These are phyloP conservation scores for Ataeniobius toweri DNA, from an alignment of 2,797 vertebrate species.

Conservation along the genomic window DNA sequence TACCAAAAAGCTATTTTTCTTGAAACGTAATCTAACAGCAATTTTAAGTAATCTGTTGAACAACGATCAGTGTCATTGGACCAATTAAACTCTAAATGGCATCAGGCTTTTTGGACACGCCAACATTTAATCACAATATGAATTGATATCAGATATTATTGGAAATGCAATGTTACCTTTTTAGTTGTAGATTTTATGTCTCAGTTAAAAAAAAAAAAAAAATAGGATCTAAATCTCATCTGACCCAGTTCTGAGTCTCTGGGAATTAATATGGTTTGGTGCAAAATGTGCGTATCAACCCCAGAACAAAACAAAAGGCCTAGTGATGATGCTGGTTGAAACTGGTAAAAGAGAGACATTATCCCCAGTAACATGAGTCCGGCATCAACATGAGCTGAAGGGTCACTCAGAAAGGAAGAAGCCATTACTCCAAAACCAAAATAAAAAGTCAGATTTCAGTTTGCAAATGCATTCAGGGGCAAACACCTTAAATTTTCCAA, in stretches of 20 bases:
- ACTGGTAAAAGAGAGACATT: neutral
- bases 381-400: neutral
- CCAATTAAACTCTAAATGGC: neutral
- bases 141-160: neutral
- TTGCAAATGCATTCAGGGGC: too few relatives aligned
- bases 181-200: neutral
- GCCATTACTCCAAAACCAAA: neutral
- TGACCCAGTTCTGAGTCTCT: neutral
- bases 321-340: neutral
- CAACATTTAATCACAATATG: neutral
- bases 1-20: neutral
- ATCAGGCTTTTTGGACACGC: neutral
- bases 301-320: neutral
- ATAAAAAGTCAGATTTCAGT: neutral
- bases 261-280: neutral
- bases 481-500: too few relatives aligned
- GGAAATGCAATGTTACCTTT: neutral
- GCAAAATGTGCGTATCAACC: neutral
- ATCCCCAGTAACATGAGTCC: neutral
- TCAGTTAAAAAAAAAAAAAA: neutral
- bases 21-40: neutral
- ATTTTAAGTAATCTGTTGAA: neutral
- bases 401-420: neutral
- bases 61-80: neutral
- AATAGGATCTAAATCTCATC: neutral